Evolutionary conservation across 2,113 vertebrate species (phyloP).

Genomic region (Edolisoma coerulescens): DNA sequence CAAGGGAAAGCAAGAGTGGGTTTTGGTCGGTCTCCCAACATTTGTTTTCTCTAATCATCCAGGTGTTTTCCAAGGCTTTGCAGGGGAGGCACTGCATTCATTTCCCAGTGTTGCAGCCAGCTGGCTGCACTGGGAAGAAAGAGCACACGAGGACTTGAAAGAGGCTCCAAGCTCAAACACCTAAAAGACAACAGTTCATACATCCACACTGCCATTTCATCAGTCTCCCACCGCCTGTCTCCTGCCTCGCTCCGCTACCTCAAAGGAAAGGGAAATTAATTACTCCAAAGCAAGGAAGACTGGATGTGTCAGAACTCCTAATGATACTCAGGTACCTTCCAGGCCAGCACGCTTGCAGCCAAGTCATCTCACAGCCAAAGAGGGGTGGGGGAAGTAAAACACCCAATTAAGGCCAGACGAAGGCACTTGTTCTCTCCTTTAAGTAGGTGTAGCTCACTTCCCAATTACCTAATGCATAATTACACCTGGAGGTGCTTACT

Average conservation of each 20-base stretch:
- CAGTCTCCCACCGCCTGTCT: neutral
- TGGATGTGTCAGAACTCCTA: neutral
- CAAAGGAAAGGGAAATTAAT: neutral
- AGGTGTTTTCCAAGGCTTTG: neutral
- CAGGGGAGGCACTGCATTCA: neutral
- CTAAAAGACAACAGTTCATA: neutral
- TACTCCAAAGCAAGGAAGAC: neutral
- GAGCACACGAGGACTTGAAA: neutral
- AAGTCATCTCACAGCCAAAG: neutral
- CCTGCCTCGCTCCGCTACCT: neutral
- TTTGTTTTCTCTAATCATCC: neutral
- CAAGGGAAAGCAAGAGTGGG: neutral
- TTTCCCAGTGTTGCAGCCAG: neutral
- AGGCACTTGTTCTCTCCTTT: neutral
- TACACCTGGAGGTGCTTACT: neutral
- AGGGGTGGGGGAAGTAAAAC: too few species aligned
- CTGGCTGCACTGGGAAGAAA: neutral
- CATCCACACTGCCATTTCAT: neutral
- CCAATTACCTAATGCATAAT: neutral
- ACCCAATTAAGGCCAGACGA: neutral
- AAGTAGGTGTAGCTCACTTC: neutral
- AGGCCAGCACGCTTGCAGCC: accelerated
- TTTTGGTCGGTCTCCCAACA: neutral
- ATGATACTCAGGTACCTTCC: neutral
- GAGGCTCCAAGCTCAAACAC: neutral